A percentile compares a stretch with the other conserved stretches of the same genome.
Evolutionary conservation across 2,888 invertebrate species (phyloP).

Genomic region (Drosophila mettleri): DNA sequence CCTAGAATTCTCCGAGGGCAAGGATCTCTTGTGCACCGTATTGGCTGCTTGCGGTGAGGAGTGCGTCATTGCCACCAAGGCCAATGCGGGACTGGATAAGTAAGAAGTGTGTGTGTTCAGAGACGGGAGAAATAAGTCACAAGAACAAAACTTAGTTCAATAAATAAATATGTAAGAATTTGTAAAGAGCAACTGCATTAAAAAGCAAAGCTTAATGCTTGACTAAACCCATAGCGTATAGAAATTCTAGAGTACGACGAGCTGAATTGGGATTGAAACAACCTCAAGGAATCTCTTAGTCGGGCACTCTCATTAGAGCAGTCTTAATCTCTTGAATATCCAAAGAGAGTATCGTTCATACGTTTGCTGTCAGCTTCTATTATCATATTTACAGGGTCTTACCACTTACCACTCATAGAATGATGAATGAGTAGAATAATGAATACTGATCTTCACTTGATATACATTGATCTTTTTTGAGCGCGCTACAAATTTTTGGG

Average conservation of each 20-base stretch:
- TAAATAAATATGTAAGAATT: background rate
- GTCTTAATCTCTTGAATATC: background rate
- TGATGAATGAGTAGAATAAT: constrained; percentile 7
- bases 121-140: background rate
- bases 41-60: constrained; percentile 97
- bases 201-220: too few species aligned
- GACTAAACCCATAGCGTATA: too few species aligned
- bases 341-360: background rate
- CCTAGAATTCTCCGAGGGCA: constrained; percentile 93
- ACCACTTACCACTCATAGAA: background rate
- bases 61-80: constrained; percentile 96
- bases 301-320: background rate
- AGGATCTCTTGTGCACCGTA: constrained; percentile 96
- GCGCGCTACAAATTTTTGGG: constrained; percentile 16
- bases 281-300: background rate
- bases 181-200: background rate
- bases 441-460: constrained; percentile 43
- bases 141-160: background rate
- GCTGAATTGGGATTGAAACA: too few species aligned
- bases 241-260: too few species aligned
- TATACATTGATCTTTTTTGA: constrained; percentile 1
- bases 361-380: constrained; percentile 5
- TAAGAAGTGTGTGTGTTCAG: constrained; percentile 86
- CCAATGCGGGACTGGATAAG: constrained; percentile 97
- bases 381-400: background rate